Evolutionary conservation across 1,140 invertebrate species (phyloP).

Genomic region (Octopus bimaculoides): DNA sequence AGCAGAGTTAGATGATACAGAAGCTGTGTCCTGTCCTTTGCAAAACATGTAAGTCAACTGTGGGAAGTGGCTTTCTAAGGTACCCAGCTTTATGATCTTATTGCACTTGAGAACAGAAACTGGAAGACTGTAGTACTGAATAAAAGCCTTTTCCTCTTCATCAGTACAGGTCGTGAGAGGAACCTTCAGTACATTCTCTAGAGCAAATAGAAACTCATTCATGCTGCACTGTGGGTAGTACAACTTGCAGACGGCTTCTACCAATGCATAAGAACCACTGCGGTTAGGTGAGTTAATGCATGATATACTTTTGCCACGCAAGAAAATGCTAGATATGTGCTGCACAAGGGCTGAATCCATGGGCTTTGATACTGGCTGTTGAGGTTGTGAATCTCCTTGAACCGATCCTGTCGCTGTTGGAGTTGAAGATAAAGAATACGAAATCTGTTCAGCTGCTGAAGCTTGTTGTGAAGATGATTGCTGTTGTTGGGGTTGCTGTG

Average conservation of each 20-base stretch:
- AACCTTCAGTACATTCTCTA: slow-evolving; percentile 45
- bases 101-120: slow-evolving; percentile 48
- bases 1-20: not conserved
- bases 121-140: slow-evolving; percentile 51
- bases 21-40: slow-evolving; percentile 20
- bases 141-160: slow-evolving; percentile 49
- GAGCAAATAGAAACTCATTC: slow-evolving; percentile 46
- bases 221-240: slow-evolving; percentile 50
- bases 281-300: slow-evolving; percentile 38
- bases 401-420: not conserved
- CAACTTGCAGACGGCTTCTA: slow-evolving; percentile 50
- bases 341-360: slow-evolving; percentile 9
- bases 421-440: not conserved
- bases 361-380: not conserved
- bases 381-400: not conserved
- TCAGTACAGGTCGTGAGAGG: slow-evolving; percentile 42
- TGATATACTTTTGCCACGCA: slow-evolving; percentile 49
- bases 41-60: slow-evolving; percentile 48
- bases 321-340: slow-evolving; percentile 32
- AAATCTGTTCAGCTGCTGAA: not conserved
- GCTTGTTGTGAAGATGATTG: not conserved
- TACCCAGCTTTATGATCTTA: slow-evolving; percentile 47
- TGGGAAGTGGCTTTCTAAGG: slow-evolving; percentile 46
- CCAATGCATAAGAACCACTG: slow-evolving; percentile 42
- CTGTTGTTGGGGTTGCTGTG: slow-evolving; percentile 10